Evolutionary conservation across 92 coral and sea anemone species (phyloP), one percentile per base, ranked within the genome.

Genomic region (Siderastrea radians): DNA sequence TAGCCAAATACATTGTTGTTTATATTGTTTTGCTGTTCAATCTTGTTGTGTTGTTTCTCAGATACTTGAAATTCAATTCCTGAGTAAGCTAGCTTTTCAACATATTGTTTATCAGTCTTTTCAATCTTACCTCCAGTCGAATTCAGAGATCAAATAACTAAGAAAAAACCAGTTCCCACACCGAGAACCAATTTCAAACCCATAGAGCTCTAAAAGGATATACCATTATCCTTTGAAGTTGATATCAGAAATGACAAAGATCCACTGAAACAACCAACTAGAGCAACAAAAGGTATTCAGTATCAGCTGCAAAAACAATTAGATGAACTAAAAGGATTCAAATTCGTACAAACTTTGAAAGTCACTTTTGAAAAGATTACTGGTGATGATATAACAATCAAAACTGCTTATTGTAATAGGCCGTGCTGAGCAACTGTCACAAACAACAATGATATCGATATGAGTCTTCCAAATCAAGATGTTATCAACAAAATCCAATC

Each of bases 61-160:
- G 71, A 15, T n/a, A 79, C 91, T 52, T 86, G 91, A 38, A 87
- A 87, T 19, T 68, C 62, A 55, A 87, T 68, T 3, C 62, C 72
- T 43, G 11, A 15, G 48, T 79, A 87, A 16, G 79, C 38, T 45
- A 87, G 44, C 1, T 50, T 78, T 5, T 79, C 50, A 52, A 87
- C 59, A 47, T 15, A 3, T 43, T 68, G 12, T 55, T 69, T 87
- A 16, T 87, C 91, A 1, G 71, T 2, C n/a, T 79, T 87, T 46
- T 69, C 79, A 9, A 87, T 79, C 38, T 26, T 26, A 26, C 38
- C 38, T 26, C 38, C 38, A 26, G 38, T 26, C 38, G 38, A 26
- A 26, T 26, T 26, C 38, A 26, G 38, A 26, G 38, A 26, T 26
- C 38, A 26, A 26, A 26, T 26, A 26, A 26, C 38, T 26, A 26